Base-by-base conservation (phyloP, 2,113 vertebrate species). In the Pedionomus torquatus region DNA sequence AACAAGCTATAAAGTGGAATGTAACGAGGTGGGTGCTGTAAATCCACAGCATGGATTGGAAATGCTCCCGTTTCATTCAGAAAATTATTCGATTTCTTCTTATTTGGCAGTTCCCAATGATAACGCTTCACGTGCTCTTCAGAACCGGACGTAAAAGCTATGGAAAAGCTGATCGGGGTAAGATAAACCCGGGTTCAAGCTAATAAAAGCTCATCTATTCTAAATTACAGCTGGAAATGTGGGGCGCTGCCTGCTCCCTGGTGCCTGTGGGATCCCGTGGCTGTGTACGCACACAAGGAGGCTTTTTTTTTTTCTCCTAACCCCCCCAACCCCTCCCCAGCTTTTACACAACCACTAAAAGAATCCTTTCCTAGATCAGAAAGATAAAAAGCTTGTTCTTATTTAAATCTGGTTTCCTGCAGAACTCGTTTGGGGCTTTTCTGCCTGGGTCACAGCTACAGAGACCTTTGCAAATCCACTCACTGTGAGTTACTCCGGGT, bases 321-420 rank as follows among this genome's bases (percentile, higher is more conserved):
- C 9, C 10, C 8, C 20, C 20, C 21, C 48, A 48, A 8, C 21
- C 48, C 11, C 24, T 24, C 49, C n/a, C n/a, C n/a, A n/a, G n/a
- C 60, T 37, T 89, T 58, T 81, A 57, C 81, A 52, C 54, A 35
- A 46, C 37, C 49, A 35, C 66, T 85, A 17, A 77, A 94, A 87
- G 55, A 93, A 76, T 66, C 52, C 55, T 90, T 77, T 95, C 84
- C 93, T 86, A 70, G 46, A 71, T 81, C 55, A 74, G 71, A 78
- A 94, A 90, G 92, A 57, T 87, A 84, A 90, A 76, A 95, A 65
- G 31, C 74, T 91, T 87, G 82, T 77, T 95, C 78, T 89, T 51
- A 63, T 79, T 97, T 89, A 93, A 95, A 65, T 75, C 41, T 91
- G 75, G 64, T 80, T 96, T 96, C 81, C 81, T 97, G 74, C 65